These are phyloP conservation scores for Liasis olivaceus DNA, from an alignment of 2,797 vertebrate genomes.

Conservation along the genomic window DNA sequence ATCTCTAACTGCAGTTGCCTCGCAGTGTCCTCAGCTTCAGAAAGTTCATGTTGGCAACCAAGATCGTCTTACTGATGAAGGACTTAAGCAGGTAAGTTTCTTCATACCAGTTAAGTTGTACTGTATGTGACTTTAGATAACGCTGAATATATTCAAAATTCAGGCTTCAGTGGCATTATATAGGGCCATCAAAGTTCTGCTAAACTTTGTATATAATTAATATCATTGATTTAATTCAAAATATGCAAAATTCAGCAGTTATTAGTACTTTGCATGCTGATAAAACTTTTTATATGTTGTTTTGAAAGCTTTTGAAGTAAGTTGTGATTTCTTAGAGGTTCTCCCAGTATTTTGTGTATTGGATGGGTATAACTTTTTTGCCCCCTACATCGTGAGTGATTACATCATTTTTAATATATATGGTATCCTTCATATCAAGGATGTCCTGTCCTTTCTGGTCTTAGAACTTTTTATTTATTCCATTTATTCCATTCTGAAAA, in stretches of 20 bases:
- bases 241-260: background rate
- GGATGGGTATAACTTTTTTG: background rate
- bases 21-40: conserved; percentile 92
- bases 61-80: conserved; percentile 93
- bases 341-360: background rate
- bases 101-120: background rate
- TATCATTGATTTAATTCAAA: background rate
- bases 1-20: conserved; percentile 88
- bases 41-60: conserved; percentile 99
- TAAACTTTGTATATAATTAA: background rate
- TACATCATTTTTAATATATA: background rate
- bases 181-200: background rate
- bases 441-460: background rate
- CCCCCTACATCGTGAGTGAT: background rate
- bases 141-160: background rate
- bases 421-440: background rate
- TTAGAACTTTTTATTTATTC: background rate
- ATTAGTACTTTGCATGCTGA: background rate
- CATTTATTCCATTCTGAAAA: background rate
- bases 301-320: background rate
- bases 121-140: background rate
- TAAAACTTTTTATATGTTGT: background rate
- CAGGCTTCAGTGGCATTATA: background rate
- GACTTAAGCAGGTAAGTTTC: conserved; percentile 87
- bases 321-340: background rate